Evolutionary conservation across 2,888 invertebrate species (phyloP).

Genomic region (Harpagoxenus sublaevis): DNA sequence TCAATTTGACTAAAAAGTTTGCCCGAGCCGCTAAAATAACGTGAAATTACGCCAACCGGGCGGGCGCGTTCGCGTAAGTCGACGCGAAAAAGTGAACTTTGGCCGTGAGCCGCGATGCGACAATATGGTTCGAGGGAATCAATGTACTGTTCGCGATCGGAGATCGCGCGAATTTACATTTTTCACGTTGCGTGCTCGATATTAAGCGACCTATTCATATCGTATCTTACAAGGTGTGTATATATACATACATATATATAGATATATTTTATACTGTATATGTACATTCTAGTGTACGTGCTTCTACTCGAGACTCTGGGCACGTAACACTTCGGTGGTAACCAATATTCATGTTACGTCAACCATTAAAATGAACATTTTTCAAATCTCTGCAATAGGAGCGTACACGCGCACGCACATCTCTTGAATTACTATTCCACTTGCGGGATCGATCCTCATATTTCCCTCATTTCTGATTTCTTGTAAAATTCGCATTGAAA

Average conservation of each 20-base stretch:
- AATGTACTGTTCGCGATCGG: conserved; percentile 23
- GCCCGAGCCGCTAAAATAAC: conserved; percentile 64
- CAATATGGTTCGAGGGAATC: conserved; percentile 35
- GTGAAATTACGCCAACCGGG: conserved; percentile 55
- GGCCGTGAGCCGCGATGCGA: neutral
- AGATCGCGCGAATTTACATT: conserved; percentile 20
- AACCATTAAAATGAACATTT: conserved; percentile 82
- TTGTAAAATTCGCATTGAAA: conserved; percentile 20
- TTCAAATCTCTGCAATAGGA: conserved; percentile 71
- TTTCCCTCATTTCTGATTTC: conserved; percentile 47
- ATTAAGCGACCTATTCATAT: conserved; percentile 31
- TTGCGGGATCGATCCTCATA: conserved; percentile 51
- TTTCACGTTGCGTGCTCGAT: conserved; percentile 19
- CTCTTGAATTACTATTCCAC: conserved; percentile 52
- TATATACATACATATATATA: neutral
- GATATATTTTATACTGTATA: conserved; percentile 19
- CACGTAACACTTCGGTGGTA: conserved; percentile 79
- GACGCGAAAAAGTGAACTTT: conserved; percentile 14
- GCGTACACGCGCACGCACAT: conserved; percentile 61
- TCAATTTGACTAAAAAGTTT: conserved; percentile 73
- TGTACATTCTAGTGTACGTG: conserved; percentile 61
- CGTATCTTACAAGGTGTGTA: conserved; percentile 57
- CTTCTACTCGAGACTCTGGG: conserved; percentile 65
- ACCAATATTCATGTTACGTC: conserved; percentile 80
- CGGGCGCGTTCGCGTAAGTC: conserved; percentile 14